Percentiles rank a stretch among this genome's conserved stretches.
Evolutionary conservation across 1,140 invertebrate genomes (phyloP).

Genomic region (Ectropis grisescens): DNA sequence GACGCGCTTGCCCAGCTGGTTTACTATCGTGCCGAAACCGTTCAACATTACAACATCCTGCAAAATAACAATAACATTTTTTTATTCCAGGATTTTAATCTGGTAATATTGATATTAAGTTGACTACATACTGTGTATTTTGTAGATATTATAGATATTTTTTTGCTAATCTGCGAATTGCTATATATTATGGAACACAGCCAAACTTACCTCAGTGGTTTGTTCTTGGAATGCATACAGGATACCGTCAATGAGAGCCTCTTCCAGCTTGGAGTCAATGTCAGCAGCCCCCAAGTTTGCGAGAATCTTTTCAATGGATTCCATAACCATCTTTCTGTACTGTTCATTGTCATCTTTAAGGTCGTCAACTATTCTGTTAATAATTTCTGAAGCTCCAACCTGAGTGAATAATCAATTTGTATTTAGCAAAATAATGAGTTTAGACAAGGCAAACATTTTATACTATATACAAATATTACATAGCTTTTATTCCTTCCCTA

Average conservation of each 20-base stretch:
- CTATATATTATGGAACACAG: too few relatives aligned
- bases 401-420: constrained; percentile 12
- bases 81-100: too few relatives aligned
- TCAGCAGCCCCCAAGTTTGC: constrained; percentile 97
- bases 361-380: constrained; percentile 98
- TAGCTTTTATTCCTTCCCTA: too few relatives aligned
- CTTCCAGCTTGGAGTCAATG: constrained; percentile 97
- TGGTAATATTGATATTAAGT: too few relatives aligned
- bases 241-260: constrained; percentile 99
- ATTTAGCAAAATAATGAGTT: too few relatives aligned
- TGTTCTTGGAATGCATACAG: constrained; percentile 99
- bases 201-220: constrained; percentile 89
- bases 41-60: constrained; percentile 99
- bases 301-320: constrained; percentile 99
- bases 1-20: constrained; percentile 95
- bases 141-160: too few relatives aligned
- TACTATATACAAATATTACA: too few relatives aligned
- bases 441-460: too few relatives aligned
- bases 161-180: too few relatives aligned
- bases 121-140: too few relatives aligned
- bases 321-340: constrained; percentile 99
- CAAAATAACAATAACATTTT: too few relatives aligned
- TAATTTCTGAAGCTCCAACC: constrained; percentile 98
- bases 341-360: constrained; percentile 99
- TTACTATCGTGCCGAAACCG: constrained; percentile 99